These are phyloP conservation scores for Macroteleia sp. DNA, from an alignment of 2,888 invertebrate species.

Conservation along the genomic window DNA sequence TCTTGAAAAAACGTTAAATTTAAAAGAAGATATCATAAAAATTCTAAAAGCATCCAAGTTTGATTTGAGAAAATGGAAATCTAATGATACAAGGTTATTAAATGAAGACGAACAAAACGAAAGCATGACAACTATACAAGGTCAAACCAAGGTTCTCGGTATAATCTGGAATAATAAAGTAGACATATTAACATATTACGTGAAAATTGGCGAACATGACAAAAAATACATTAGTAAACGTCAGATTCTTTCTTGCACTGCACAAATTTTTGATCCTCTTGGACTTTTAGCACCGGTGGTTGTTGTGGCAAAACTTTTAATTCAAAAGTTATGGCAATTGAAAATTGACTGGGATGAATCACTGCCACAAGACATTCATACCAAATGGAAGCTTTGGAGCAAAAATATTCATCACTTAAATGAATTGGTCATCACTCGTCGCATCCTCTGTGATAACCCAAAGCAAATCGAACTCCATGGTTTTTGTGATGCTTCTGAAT, in stretches of 20 bases:
- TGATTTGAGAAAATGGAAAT: slow-evolving; percentile 23
- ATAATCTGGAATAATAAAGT: not conserved
- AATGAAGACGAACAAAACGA: not conserved
- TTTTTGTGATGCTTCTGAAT: slow-evolving; percentile 31
- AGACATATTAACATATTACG: not conserved
- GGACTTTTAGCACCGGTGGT: not conserved
- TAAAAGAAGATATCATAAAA: not conserved
- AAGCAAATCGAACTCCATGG: slow-evolving; percentile 57
- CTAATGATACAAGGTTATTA: too few relatives aligned
- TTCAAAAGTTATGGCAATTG: not conserved
- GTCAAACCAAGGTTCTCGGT: not conserved
- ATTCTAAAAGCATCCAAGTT: slow-evolving; percentile 9
- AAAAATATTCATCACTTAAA: slow-evolving; percentile 21
- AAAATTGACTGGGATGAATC: not conserved
- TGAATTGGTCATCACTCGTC: slow-evolving; percentile 32
- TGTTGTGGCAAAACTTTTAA: not conserved
- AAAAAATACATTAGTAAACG: not conserved
- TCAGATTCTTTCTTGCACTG: not conserved
- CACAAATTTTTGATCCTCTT: slow-evolving; percentile 15
- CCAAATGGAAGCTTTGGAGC: not conserved
- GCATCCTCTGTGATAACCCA: slow-evolving; percentile 14
- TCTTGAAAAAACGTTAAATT: not conserved
- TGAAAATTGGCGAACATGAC: not conserved
- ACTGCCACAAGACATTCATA: not conserved
- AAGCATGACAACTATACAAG: not conserved